These are phyloP conservation scores for Bothrops jararaca DNA, from an alignment of 2,113 vertebrate genomes.

Conservation along the genomic window DNA sequence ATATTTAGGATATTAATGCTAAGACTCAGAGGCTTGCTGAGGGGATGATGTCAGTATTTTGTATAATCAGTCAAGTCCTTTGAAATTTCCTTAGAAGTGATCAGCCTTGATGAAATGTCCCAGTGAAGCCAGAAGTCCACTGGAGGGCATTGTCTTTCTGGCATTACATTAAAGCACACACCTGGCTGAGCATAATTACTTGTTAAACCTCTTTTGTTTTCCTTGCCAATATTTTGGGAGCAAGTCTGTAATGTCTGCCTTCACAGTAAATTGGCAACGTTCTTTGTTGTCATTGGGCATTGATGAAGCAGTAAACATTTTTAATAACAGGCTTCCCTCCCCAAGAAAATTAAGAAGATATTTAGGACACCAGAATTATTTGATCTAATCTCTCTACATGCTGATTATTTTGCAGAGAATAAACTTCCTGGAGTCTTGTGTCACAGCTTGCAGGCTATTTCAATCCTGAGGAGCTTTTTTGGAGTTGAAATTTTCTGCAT, in stretches of 20 bases:
- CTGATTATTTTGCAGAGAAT: not conserved
- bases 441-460: not conserved
- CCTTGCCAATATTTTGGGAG: not conserved
- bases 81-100: not conserved
- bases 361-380: not conserved
- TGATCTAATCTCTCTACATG: not conserved
- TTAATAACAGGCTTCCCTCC: not conserved
- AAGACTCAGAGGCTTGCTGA: not conserved
- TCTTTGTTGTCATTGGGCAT: not conserved
- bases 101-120: not conserved
- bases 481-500: not conserved
- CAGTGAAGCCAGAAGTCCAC: not conserved
- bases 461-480: too few relatives aligned
- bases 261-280: not conserved
- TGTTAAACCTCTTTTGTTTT: not conserved
- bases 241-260: not conserved
- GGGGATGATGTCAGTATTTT: not conserved
- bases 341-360: not conserved
- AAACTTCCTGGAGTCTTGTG: not conserved
- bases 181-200: not conserved
- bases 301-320: not conserved
- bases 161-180: not conserved
- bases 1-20: not conserved
- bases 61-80: not conserved
- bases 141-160: not conserved